These are phyloP conservation scores for Pelobates fuscus DNA, from an alignment of 2,113 vertebrate species.

Conservation along the genomic window DNA sequence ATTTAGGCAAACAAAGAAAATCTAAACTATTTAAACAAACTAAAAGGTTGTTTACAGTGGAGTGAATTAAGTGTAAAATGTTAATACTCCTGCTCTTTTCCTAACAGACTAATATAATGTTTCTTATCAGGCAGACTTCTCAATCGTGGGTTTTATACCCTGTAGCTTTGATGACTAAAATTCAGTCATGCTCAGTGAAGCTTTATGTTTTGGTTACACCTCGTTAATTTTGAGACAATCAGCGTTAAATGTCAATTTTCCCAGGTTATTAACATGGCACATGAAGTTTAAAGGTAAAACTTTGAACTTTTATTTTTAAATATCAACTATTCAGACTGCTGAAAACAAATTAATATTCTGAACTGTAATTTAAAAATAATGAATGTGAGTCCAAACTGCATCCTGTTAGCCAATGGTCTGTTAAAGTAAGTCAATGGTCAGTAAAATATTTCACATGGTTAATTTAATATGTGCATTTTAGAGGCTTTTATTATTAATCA, in stretches of 20 bases:
- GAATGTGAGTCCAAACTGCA: conserved; percentile 6
- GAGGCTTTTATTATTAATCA: not conserved
- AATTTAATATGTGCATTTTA: not conserved
- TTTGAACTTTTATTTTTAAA: conserved; percentile 62
- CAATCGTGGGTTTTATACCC: conserved; percentile 24
- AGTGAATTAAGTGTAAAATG: not conserved
- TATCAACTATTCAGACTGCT: conserved; percentile 50
- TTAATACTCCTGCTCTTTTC: not conserved
- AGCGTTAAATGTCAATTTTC: conserved; percentile 62
- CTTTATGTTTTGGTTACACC: conserved; percentile 56
- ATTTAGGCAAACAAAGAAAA: too few species aligned
- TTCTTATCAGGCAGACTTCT: not conserved
- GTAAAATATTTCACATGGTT: not conserved
- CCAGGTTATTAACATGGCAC: conserved; percentile 51
- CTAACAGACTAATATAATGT: not conserved
- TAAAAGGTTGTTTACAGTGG: too few species aligned
- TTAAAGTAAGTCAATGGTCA: not conserved
- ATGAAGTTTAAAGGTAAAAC: conserved; percentile 47
- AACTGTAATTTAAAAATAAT: conserved; percentile 43
- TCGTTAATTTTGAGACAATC: conserved; percentile 61
- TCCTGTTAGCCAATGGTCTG: not conserved
- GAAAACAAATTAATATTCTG: conserved; percentile 42
- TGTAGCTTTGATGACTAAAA: conserved; percentile 31
- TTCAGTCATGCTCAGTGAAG: conserved; percentile 46
- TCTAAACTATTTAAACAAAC: too few species aligned